Conservation (phyloP, 2,113 vertebrate species). For the Callaeas wilsoni region DNA sequence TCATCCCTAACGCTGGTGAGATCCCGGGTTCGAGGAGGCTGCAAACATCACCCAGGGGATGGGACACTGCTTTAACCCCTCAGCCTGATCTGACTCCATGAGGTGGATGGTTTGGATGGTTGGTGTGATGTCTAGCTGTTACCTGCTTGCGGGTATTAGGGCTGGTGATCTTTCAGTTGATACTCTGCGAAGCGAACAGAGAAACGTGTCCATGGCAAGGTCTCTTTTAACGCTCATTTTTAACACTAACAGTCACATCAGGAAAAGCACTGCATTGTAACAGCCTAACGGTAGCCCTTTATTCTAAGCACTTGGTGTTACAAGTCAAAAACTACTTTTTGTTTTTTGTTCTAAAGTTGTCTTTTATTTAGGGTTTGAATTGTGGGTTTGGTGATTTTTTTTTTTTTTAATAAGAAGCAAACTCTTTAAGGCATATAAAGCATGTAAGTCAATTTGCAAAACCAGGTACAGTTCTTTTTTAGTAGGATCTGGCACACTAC, state of each 20-base stretch:
- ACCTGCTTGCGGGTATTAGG: slow-evolving; percentile 13
- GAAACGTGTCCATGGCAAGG: slow-evolving; percentile 50
- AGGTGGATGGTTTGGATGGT: not conserved
- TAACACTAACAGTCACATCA: slow-evolving; percentile 48
- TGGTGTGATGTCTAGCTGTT: slow-evolving; percentile 1
- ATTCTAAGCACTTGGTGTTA: slow-evolving; percentile 72
- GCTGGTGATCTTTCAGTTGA: slow-evolving; percentile 65
- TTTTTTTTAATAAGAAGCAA: slow-evolving; percentile 30
- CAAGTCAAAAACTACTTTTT: slow-evolving; percentile 61
- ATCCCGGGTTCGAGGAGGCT: not conserved
- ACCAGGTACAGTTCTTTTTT: slow-evolving; percentile 62
- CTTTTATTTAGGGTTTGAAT: slow-evolving; percentile 60
- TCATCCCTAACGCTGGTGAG: not conserved
- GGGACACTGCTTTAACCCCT: not conserved
- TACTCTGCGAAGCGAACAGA: not conserved
- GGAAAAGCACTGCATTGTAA: slow-evolving; percentile 65
- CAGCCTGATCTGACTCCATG: not conserved
- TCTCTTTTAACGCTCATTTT: slow-evolving; percentile 35
- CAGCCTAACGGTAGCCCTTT: slow-evolving; percentile 65
- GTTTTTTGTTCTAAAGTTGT: slow-evolving; percentile 55
- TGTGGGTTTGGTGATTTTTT: slow-evolving; percentile 59
- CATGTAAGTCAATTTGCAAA: slow-evolving; percentile 60
- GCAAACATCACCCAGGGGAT: not conserved
- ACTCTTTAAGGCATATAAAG: slow-evolving; percentile 52
- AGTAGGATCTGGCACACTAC: slow-evolving; percentile 58